Conservation (phyloP, 2,113 vertebrate species). For the Psilopsiagon aymara region DNA sequence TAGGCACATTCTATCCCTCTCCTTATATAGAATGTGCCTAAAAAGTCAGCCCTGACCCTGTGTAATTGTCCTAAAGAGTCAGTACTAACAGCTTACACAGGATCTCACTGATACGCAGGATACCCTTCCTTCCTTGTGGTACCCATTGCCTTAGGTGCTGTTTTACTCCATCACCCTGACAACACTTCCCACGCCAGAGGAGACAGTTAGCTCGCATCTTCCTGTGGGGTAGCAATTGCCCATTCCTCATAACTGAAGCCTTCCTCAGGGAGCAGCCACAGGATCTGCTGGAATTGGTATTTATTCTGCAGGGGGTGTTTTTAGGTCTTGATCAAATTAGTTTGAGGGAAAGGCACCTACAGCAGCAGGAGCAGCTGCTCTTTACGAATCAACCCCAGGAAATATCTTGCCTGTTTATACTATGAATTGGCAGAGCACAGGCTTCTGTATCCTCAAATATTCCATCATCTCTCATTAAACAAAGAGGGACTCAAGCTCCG, state of each 20-base stretch:
- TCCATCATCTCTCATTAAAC: constrained; percentile 24
- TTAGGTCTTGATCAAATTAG: neutral
- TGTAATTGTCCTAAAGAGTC: neutral
- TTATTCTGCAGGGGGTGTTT: neutral
- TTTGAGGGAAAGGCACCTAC: neutral
- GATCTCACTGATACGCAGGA: neutral
- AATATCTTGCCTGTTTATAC: constrained; percentile 16
- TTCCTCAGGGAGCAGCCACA: neutral
- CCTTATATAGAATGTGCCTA: neutral
- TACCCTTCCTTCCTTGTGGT: neutral
- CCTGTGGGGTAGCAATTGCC: neutral
- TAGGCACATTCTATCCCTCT: neutral
- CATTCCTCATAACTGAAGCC: neutral
- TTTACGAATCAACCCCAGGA: constrained; percentile 7
- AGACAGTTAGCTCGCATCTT: neutral
- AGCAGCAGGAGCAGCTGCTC: neutral
- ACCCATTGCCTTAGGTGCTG: neutral
- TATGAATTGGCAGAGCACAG: neutral
- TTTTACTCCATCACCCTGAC: neutral
- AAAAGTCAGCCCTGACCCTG: neutral
- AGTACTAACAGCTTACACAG: neutral
- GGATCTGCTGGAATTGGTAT: neutral
- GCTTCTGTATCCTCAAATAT: constrained; percentile 25
- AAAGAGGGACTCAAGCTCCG: neutral
- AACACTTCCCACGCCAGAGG: neutral